Percentiles rank a stretch among this genome's conserved stretches.
Evolutionary conservation across 2,113 vertebrate genomes (phyloP).

Genomic region (Corydoras sp.): DNA sequence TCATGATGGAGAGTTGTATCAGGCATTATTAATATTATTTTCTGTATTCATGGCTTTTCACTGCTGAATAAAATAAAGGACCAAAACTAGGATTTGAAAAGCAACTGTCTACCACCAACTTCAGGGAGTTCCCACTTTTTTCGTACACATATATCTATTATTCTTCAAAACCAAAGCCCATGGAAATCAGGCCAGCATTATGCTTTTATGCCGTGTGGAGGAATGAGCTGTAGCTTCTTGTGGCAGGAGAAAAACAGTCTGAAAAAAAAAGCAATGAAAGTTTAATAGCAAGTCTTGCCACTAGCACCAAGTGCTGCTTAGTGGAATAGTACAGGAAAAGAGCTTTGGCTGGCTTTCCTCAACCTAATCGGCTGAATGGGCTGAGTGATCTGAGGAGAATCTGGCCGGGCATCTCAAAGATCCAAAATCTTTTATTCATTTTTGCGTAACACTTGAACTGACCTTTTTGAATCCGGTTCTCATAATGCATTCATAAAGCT

Average conservation of each 20-base stretch:
- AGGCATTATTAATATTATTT: constrained; percentile 76
- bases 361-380: constrained; percentile 73
- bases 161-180: constrained; percentile 78
- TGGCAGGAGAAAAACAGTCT: constrained; percentile 56
- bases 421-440: background rate
- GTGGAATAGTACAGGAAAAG: constrained; percentile 58
- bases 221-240: constrained; percentile 72
- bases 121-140: constrained; percentile 83
- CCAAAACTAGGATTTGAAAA: constrained; percentile 99
- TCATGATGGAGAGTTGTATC: constrained; percentile 99
- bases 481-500: too few species aligned
- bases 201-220: constrained; percentile 76
- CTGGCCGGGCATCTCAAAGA: constrained; percentile 59
- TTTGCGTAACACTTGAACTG: too few species aligned
- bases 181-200: constrained; percentile 82
- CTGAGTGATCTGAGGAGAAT: constrained; percentile 69
- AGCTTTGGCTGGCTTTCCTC: constrained; percentile 65
- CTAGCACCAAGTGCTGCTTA: constrained; percentile 79
- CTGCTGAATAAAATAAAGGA: constrained; percentile 99
- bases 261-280: constrained; percentile 71
- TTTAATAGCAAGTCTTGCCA: constrained; percentile 81
- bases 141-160: constrained; percentile 72
- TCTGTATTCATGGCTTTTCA: constrained; percentile 99
- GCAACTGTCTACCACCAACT: constrained; percentile 96
- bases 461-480: too few species aligned